These are phyloP conservation scores for Pocillopora verrucosa DNA, from an alignment of 64 coral and sea anemone genomes.

Conservation along the genomic window DNA sequence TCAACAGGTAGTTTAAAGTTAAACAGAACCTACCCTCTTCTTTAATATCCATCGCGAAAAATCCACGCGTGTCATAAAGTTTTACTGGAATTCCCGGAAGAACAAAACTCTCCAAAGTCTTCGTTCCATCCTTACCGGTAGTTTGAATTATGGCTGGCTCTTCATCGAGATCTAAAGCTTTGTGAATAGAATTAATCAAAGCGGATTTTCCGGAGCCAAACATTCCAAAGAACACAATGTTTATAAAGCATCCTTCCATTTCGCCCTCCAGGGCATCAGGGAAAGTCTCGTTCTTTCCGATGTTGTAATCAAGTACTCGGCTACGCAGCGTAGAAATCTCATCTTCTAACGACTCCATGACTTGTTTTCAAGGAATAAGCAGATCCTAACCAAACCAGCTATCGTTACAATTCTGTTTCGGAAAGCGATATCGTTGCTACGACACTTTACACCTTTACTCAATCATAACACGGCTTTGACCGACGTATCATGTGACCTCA, in stretches of 20 bases:
- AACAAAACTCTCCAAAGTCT: conserved; percentile 41
- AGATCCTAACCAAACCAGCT: neutral
- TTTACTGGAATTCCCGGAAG: conserved; percentile 34
- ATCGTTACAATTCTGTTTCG: neutral
- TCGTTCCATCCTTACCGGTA: conserved; percentile 66
- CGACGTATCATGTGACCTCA: neutral
- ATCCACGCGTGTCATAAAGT: conserved; percentile 73
- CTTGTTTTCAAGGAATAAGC: neutral
- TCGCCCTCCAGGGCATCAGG: conserved; percentile 61
- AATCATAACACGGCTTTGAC: neutral
- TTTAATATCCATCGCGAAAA: conserved; percentile 52
- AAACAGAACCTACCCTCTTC: conserved; percentile 14
- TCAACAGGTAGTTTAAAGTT: neutral
- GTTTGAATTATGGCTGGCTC: conserved; percentile 40
- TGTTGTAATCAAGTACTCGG: neutral
- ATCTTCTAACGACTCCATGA: neutral
- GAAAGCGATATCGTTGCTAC: neutral
- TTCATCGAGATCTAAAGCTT: conserved; percentile 5
- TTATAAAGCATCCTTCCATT: conserved; percentile 53
- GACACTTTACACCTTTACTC: too few species aligned
- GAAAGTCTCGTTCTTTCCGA: conserved; percentile 8
- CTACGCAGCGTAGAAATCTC: neutral
- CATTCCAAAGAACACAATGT: conserved; percentile 65
- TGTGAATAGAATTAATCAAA: conserved; percentile 72
- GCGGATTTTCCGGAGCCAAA: conserved; percentile 88